These are phyloP conservation scores for Zaprionus ghesquierei DNA, from an alignment of 1,140 invertebrate genomes.

Conservation along the genomic window DNA sequence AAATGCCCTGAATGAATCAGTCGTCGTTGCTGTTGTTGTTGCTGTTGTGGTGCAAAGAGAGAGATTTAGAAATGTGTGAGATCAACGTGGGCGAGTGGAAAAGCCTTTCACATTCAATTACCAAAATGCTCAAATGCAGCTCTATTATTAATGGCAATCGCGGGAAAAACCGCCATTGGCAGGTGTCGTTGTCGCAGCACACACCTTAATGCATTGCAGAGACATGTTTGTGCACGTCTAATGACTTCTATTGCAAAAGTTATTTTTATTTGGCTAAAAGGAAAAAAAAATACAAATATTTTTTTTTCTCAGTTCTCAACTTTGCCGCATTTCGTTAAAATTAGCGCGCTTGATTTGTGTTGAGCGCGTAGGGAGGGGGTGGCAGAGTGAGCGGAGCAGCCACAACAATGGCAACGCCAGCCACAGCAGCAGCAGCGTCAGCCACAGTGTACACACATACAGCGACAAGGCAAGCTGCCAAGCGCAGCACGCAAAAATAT, in stretches of 20 bases:
- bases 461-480: slow-evolving; percentile 24
- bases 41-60: not conserved
- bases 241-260: slow-evolving; percentile 22
- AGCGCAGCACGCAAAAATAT: slow-evolving; percentile 35
- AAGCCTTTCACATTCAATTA: slow-evolving; percentile 71
- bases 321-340: slow-evolving; percentile 56
- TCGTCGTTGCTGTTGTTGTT: no score
- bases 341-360: slow-evolving; percentile 58
- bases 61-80: slow-evolving; percentile 10
- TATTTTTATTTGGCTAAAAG: slow-evolving; percentile 23
- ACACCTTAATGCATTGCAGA: slow-evolving; percentile 34
- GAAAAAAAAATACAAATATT: not conserved
- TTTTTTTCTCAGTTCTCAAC: slow-evolving; percentile 34
- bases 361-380: not conserved
- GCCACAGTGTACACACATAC: no score
- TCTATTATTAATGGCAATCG: slow-evolving; percentile 31
- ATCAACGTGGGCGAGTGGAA: slow-evolving; percentile 18
- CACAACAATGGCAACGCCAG: slow-evolving; percentile 53
- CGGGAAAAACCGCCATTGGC: slow-evolving; percentile 19
- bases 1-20: not conserved
- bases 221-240: slow-evolving; percentile 1
- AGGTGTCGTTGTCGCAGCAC: slow-evolving; percentile 31
- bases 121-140: slow-evolving; percentile 21
- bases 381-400: slow-evolving; percentile 14
- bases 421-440: slow-evolving; percentile 21